phyloP scores from a whole-genome alignment of 2,113 vertebrate genomes.

The Bubo scandiacus region DNA sequence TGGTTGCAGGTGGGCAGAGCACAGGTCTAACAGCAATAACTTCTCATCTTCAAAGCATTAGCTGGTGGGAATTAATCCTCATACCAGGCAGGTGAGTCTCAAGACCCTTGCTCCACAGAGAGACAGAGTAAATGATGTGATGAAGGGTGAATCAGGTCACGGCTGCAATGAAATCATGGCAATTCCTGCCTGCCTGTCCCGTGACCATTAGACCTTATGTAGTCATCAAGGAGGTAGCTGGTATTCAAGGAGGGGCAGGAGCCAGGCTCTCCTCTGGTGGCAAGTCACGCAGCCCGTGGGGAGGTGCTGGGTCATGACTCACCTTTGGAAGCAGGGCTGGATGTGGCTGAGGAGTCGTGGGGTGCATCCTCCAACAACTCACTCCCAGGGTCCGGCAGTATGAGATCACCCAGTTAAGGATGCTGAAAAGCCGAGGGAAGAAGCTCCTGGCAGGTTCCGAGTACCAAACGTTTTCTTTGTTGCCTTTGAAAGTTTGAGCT shows the following conservation, averaged over 20 bases:
- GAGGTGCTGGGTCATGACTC: slow-evolving; percentile 5
- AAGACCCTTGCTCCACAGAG: background rate
- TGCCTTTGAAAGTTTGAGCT: background rate
- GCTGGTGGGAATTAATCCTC: background rate
- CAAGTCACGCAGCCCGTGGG: background rate
- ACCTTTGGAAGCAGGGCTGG: background rate
- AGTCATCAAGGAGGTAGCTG: slow-evolving; percentile 16
- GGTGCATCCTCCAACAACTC: background rate
- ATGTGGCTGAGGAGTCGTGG: rapidly evolving
- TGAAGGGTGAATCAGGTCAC: slow-evolving; percentile 31
- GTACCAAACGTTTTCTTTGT: background rate
- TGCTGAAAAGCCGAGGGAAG: background rate
- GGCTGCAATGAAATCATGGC: background rate
- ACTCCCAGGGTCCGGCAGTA: background rate
- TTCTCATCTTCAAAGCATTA: slow-evolving; percentile 1
- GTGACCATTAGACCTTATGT: background rate
- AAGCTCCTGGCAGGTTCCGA: background rate
- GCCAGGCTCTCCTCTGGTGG: background rate
- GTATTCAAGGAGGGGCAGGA: background rate
- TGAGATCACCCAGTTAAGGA: background rate
- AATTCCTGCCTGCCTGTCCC: background rate
- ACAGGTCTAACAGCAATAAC: background rate
- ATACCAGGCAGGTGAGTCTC: background rate
- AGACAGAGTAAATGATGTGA: background rate
- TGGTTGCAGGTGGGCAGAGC: background rate